phyloP scores from a whole-genome alignment of 2,888 invertebrate species.

The Steinernema hermaphroditum region DNA sequence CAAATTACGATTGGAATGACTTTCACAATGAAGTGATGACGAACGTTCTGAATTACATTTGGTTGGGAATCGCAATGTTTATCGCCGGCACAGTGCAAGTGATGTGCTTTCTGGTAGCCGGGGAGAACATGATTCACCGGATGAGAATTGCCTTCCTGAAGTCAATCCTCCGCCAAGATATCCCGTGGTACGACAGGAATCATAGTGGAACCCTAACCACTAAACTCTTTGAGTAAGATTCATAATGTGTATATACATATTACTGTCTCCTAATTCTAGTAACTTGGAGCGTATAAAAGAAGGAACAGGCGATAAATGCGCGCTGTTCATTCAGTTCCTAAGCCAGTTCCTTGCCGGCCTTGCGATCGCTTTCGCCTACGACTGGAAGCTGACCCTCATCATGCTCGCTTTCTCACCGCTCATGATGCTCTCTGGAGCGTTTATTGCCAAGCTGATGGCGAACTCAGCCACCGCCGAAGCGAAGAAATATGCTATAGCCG shows the following conservation, averaged over 20 bases:
- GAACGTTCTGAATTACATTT: conserved; percentile 33
- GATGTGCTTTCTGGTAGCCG: conserved; percentile 67
- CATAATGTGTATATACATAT: neutral
- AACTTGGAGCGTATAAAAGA: conserved; percentile 65
- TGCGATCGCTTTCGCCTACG: conserved; percentile 62
- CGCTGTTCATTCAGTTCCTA: conserved; percentile 59
- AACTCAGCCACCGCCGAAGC: conserved; percentile 69
- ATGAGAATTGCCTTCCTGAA: conserved; percentile 69
- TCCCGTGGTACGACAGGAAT: conserved; percentile 69
- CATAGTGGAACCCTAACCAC: conserved; percentile 70
- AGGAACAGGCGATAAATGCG: conserved; percentile 66
- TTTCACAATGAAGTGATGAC: conserved; percentile 28
- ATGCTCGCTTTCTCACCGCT: conserved; percentile 65
- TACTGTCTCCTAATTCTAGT: conserved; percentile 42
- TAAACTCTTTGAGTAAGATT: conserved; percentile 70
- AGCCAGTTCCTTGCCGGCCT: conserved; percentile 58
- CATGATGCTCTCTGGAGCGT: conserved; percentile 55
- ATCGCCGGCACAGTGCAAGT: conserved; percentile 47
- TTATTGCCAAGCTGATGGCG: conserved; percentile 67
- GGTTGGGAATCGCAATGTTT: conserved; percentile 34
- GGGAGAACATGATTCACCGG: conserved; percentile 69
- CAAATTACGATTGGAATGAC: conserved; percentile 34
- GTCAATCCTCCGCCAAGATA: conserved; percentile 68
- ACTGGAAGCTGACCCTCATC: conserved; percentile 65
- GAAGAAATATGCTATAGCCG: conserved; percentile 61